Evolutionary conservation across 2,888 invertebrate species (phyloP), one percentile per base, ranked within the genome.

Genomic region (Drosophila setosimentum): DNA sequence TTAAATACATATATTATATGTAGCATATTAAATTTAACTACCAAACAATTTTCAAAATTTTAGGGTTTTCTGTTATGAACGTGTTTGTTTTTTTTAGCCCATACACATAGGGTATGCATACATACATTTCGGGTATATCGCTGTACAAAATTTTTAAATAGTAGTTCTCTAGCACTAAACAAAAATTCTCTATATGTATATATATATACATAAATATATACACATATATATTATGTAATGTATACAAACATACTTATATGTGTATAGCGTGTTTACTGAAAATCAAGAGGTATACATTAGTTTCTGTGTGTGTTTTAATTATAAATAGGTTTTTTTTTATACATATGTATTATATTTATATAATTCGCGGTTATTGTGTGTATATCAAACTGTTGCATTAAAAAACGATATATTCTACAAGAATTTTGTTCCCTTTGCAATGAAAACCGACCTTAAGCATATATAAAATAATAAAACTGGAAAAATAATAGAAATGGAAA

Each of bases 391-490:
- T 69, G 42, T 68, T 59, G 61, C 67, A 55, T 76, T 57, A 45
- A 27, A 50, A 49, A 50, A 45, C 5, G 16, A 42, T 69, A 75
- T 53, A 66, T 62, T 82, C 76, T 74, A 70, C 50, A 80, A 72
- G 69, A 35, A 69, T 74, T 76, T 77, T 80, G 83, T 87, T 85
- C 85, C 85, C 86, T 54, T 85, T 76, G 72, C 74, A 85, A 83
- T 85, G 73, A 83, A 83, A 83, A 78, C 76, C 70, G 67, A 79
- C 67, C 53, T 42, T 51, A 73, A 76, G 33, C 75, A 37, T 42
- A 65, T 48, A 74, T 29, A 35, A 29, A 69, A 21, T 70, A 50
- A 33, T 13, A 37, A 33, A 54, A 67, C 45, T 24, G 10, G 35
- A 24, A 42, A 4, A 48, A 42, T 11, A 11, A 55, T 33, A 18